Percentiles rank a stretch among this genome's conserved stretches.
These are phyloP conservation scores for Alviniconcha strummeri DNA, from an alignment of 2,888 invertebrate genomes.

Conservation along the genomic window DNA sequence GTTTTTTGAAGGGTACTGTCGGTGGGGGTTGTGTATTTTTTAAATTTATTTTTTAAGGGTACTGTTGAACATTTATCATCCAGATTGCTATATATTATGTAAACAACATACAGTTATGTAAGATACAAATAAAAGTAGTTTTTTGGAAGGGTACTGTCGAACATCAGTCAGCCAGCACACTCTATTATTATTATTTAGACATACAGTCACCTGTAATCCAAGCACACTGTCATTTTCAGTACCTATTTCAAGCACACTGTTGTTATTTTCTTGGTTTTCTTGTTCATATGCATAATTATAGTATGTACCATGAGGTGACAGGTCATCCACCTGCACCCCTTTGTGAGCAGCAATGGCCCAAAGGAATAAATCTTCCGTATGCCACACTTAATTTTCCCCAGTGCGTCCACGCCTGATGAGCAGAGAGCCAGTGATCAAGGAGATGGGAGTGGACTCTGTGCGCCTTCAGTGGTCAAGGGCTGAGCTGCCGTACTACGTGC, in stretches of 20 bases:
- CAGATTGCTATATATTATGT: no score
- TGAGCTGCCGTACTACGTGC: slow-evolving; percentile 56
- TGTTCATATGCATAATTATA: no score
- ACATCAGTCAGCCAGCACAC: not conserved
- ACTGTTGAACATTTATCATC: no score
- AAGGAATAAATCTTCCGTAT: no score
- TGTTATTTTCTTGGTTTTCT: no score
- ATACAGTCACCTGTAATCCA: no score
- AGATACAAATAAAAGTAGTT: not conserved
- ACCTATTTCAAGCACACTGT: no score
- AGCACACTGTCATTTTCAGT: no score
- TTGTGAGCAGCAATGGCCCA: no score
- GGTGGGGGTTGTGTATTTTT: not conserved
- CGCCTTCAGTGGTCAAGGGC: slow-evolving; percentile 64
- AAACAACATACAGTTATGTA: no score
- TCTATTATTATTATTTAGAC: no score
- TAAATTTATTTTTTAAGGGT: not conserved
- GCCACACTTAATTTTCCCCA: slow-evolving; percentile 31
- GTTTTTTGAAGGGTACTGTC: not conserved
- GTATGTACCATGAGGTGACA: no score
- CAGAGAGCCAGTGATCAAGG: slow-evolving; percentile 52
- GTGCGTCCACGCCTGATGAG: slow-evolving; percentile 58
- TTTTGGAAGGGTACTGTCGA: not conserved
- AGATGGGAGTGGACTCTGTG: slow-evolving; percentile 56
- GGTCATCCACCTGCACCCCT: not conserved